Evolutionary conservation across 2,797 vertebrate genomes (phyloP).

Genomic region (Crenichthys baileyi): DNA sequence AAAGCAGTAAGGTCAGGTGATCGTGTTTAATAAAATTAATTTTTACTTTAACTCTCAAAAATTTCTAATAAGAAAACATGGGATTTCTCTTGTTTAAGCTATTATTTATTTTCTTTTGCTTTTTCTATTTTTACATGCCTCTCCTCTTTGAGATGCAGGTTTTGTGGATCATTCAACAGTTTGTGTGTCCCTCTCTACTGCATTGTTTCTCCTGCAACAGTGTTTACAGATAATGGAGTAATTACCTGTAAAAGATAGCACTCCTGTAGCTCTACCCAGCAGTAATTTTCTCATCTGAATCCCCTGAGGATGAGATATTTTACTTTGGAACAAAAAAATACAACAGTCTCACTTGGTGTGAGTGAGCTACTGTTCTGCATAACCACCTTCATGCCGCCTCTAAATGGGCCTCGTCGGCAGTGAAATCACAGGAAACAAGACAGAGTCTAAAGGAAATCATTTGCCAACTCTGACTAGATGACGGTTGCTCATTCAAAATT

Average conservation of each 20-base stretch:
- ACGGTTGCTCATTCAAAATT: slow-evolving; percentile 46
- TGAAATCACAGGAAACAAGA: slow-evolving; percentile 46
- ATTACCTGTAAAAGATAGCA: slow-evolving; percentile 81
- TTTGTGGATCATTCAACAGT: slow-evolving; percentile 52
- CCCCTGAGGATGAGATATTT: slow-evolving; percentile 56
- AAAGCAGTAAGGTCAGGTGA: not conserved
- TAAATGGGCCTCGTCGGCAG: slow-evolving; percentile 25
- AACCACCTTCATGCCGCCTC: slow-evolving; percentile 20
- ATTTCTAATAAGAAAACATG: not conserved
- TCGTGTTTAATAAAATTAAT: not conserved
- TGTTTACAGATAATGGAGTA: slow-evolving; percentile 83
- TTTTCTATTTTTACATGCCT: slow-evolving; percentile 24
- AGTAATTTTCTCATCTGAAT: slow-evolving; percentile 61
- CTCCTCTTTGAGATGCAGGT: slow-evolving; percentile 36
- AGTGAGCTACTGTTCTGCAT: slow-evolving; percentile 17
- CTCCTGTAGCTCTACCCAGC: slow-evolving; percentile 65
- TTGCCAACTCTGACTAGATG: slow-evolving; percentile 43
- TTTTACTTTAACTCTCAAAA: not conserved
- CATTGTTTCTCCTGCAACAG: slow-evolving; percentile 67
- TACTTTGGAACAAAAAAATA: slow-evolving; percentile 48
- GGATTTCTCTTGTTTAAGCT: not conserved
- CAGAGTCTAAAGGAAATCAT: slow-evolving; percentile 53
- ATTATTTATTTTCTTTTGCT: not conserved
- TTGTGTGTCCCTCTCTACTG: slow-evolving; percentile 50
- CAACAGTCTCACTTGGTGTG: slow-evolving; percentile 39